phyloP scores from a whole-genome alignment of 2,113 vertebrate genomes.

The Paramormyrops kingsleyae region DNA sequence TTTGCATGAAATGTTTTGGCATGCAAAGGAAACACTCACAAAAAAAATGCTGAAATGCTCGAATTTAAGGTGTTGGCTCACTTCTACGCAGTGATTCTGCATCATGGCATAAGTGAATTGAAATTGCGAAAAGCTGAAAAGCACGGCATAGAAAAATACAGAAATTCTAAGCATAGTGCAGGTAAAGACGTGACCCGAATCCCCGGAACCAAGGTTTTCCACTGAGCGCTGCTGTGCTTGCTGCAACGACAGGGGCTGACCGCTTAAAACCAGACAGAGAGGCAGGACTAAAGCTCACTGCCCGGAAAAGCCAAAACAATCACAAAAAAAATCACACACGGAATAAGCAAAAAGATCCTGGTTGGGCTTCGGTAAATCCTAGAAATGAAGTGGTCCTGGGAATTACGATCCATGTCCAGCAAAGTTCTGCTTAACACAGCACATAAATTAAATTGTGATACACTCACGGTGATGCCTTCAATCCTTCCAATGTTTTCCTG shows the following conservation, averaged over 20 bases:
- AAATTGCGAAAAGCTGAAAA: not conserved
- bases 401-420: not conserved
- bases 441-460: conserved; percentile 17
- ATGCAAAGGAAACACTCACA: not conserved
- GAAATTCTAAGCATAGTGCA: not conserved
- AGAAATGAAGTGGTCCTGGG: not conserved
- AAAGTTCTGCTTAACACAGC: not conserved
- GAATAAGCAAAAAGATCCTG: not conserved
- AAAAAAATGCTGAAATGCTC: not conserved
- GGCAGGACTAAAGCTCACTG: not conserved
- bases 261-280: not conserved
- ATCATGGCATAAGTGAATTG: not conserved
- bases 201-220: not conserved
- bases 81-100: not conserved
- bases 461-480: conserved; percentile 3
- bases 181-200: not conserved
- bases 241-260: not conserved
- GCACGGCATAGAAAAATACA: not conserved
- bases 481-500: not conserved
- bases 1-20: not conserved
- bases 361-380: not conserved
- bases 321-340: not conserved
- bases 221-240: not conserved
- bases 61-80: not conserved
- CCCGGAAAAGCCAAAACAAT: not conserved